These are phyloP conservation scores for Oncopodura yosiiana DNA, from an alignment of 1,140 invertebrate genomes.

Conservation along the genomic window DNA sequence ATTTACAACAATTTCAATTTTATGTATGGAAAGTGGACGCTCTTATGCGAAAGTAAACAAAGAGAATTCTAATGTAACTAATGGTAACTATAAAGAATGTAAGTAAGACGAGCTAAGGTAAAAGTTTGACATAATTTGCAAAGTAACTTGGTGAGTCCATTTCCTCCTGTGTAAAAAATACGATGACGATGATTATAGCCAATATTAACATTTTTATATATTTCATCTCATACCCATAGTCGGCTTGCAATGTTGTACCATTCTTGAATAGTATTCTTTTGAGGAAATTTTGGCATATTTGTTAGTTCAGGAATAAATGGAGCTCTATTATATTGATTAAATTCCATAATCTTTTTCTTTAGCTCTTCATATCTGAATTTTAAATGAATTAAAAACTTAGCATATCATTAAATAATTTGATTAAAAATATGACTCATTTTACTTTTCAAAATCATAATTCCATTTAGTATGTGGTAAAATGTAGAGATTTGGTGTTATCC, in stretches of 20 bases:
- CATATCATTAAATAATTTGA: too few species aligned
- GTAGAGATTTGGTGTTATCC: slow-evolving; percentile 16
- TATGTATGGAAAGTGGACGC: too few species aligned
- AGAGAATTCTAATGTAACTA: not conserved
- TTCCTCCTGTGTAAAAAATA: too few species aligned
- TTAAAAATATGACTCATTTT: too few species aligned
- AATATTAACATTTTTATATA: too few species aligned
- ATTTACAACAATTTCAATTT: too few species aligned
- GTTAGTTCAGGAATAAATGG: slow-evolving; percentile 3
- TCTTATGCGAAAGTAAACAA: not conserved
- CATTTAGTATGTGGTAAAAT: slow-evolving; percentile 20
- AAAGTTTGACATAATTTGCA: slow-evolving; percentile 19
- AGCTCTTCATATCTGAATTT: slow-evolving; percentile 17
- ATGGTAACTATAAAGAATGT: not conserved
- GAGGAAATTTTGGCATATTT: slow-evolving; percentile 6
- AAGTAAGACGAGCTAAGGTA: slow-evolving; percentile 5
- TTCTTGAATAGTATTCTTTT: slow-evolving; percentile 19
- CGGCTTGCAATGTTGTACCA: slow-evolving; percentile 9
- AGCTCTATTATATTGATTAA: slow-evolving; percentile 19
- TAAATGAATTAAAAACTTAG: not conserved
- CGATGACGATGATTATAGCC: too few species aligned
- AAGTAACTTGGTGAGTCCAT: slow-evolving; percentile 18
- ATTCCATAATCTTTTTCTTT: slow-evolving; percentile 14
- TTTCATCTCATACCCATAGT: slow-evolving; percentile 26
- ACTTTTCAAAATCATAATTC: slow-evolving; percentile 4